Evolutionary conservation across 1,140 invertebrate genomes (phyloP), one percentile per base, ranked within the genome.

Genomic region (Caenorhabditis latens): DNA sequence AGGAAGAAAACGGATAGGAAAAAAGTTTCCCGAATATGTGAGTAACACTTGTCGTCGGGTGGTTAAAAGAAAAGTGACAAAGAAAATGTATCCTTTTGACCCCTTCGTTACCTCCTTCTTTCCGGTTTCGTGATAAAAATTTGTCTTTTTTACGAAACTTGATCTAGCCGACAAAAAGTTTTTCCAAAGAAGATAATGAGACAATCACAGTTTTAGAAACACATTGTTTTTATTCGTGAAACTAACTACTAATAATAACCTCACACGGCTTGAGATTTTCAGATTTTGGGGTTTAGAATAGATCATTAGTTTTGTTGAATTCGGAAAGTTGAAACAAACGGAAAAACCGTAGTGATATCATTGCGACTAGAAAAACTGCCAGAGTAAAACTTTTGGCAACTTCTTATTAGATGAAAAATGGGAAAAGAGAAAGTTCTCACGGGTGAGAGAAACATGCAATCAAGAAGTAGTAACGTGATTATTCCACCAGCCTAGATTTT

Each of bases 1-100:
- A 79, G 71, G 19, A 50, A 32, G 32, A 32, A 79, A 79, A 79
- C 46, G 71, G 71, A 79, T 79, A 79, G 71, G 71, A 50, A 40
- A 79, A 79, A 79, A 21, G 71, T 79, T 79, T 50, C 43, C 71
- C 71, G 71, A 79, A 79, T 32, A 32, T 79, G 71, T 79, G 71
- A 79, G 46, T 48, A 79, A 79, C 71, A 79, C 71, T 79, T 48
- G 43, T 79, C 46, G 32, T 79, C 65, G 42, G 40, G 11, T 40
- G 16, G 40, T 43, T 71, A 24, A 8, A 24, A 50, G 32, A 43
- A 24, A 13, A 50, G 40, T 16, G 46, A 50, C 11, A 79, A 11
- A 50, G 21, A 32, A 40, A 63, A 50, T 9, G 46, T 50, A 24
- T 71, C 67, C 43, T 5, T n/a, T 63, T 63, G 61, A 63, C 61